A percentile compares a stretch with the other conserved stretches of the same genome.
phyloP scores from a whole-genome alignment of 2,113 vertebrate genomes.

The Actenoides hombroni region DNA sequence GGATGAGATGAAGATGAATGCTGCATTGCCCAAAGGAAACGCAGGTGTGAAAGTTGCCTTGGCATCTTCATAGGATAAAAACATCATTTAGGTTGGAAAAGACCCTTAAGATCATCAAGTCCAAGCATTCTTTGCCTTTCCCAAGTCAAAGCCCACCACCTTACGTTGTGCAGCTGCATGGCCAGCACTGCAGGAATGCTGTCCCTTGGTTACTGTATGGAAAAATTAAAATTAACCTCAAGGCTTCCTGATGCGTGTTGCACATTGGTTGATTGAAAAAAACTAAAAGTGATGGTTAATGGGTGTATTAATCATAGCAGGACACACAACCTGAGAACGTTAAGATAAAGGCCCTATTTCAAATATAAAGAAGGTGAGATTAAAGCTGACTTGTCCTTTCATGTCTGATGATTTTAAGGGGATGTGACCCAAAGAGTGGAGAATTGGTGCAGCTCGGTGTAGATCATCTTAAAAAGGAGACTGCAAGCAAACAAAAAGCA shows the following conservation, averaged over 20 bases:
- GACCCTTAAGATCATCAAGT: not conserved
- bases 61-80: not conserved
- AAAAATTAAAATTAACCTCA: slow-evolving; percentile 22
- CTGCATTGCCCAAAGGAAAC: accelerated
- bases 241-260: not conserved
- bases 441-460: not conserved
- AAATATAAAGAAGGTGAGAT: not conserved
- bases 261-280: not conserved
- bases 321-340: slow-evolving; percentile 4
- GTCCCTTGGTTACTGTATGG: not conserved
- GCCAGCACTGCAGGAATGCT: not conserved
- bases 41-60: not conserved
- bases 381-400: not conserved
- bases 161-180: not conserved
- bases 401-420: not conserved
- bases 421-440: not conserved
- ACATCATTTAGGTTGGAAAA: not conserved
- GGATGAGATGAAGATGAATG: not conserved
- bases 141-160: not conserved
- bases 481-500: not conserved
- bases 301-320: slow-evolving; percentile 10
- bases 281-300: not conserved
- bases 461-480: not conserved
- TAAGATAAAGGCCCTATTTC: slow-evolving; percentile 7
- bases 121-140: not conserved